A percentile compares a stretch with the other conserved stretches of the same genome.
Evolutionary conservation across 2,888 invertebrate genomes (phyloP).

Genomic region (Didymodactylos carnosus): DNA sequence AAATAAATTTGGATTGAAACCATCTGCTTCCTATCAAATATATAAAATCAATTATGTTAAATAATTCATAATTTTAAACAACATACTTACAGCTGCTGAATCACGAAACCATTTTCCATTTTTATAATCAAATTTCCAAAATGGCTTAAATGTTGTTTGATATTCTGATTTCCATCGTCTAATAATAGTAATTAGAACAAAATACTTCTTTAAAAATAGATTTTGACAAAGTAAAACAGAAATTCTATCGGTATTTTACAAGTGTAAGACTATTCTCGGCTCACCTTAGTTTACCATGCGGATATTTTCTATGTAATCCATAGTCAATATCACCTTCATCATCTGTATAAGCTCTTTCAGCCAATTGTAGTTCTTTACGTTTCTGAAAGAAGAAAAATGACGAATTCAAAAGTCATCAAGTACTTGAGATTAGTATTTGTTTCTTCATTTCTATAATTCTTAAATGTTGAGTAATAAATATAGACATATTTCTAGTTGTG

Average conservation of each 20-base stretch:
- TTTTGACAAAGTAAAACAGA: neutral
- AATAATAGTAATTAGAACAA: too few relatives aligned
- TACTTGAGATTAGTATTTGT: too few relatives aligned
- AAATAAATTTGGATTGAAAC: neutral
- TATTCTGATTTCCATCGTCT: slow-evolving; percentile 25
- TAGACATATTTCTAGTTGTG: too few relatives aligned
- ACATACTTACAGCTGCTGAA: slow-evolving; percentile 18
- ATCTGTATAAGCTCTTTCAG: neutral
- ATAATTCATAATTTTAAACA: neutral
- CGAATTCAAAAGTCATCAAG: too few relatives aligned
- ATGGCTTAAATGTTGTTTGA: slow-evolving; percentile 23
- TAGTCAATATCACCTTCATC: neutral
- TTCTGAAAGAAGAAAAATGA: neutral
- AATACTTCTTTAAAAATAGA: too few relatives aligned
- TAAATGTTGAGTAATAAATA: too few relatives aligned
- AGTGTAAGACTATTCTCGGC: too few relatives aligned
- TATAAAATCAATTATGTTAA: neutral
- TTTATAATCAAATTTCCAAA: slow-evolving; percentile 22
- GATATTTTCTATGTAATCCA: neutral
- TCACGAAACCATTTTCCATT: slow-evolving; percentile 28
- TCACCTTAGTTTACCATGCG: neutral
- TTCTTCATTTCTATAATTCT: too few relatives aligned
- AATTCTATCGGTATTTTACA: neutral
- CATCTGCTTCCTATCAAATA: neutral
- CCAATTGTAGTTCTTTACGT: neutral